phyloP scores from a whole-genome alignment of 2,888 invertebrate species.

The Standfussiana lucernea region DNA sequence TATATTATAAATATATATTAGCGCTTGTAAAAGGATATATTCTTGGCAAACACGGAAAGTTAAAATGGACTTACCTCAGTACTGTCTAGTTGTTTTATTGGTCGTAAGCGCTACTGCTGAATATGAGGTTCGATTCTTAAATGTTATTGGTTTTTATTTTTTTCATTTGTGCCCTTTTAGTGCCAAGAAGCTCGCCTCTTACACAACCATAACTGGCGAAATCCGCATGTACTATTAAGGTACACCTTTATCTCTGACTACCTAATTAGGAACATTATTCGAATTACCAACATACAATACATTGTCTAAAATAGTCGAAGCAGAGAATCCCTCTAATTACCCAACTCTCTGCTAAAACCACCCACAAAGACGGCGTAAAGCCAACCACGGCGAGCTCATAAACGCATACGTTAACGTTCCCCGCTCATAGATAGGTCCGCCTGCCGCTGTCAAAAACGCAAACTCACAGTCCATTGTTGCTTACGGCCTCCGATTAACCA shows the following conservation, averaged over 20 bases:
- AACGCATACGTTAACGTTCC: slow-evolving; percentile 62
- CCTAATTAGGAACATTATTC: slow-evolving; percentile 10
- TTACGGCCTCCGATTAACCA: slow-evolving; percentile 73
- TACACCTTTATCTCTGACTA: neutral
- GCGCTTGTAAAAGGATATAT: neutral
- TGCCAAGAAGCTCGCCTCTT: neutral
- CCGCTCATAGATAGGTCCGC: slow-evolving; percentile 45
- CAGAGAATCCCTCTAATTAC: slow-evolving; percentile 47
- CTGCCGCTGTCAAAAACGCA: slow-evolving; percentile 60
- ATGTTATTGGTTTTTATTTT: neutral
- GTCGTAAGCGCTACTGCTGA: neutral
- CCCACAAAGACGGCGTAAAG: slow-evolving; percentile 43
- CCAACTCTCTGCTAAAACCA: slow-evolving; percentile 29
- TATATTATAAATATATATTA: no score
- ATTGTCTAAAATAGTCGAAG: slow-evolving; percentile 40
- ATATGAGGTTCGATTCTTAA: neutral
- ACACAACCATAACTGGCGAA: neutral
- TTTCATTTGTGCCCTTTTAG: neutral
- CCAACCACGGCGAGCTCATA: slow-evolving; percentile 49
- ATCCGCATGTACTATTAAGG: neutral
- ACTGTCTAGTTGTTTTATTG: neutral
- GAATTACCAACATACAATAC: slow-evolving; percentile 21
- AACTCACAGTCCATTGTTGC: slow-evolving; percentile 68
- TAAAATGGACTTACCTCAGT: neutral
- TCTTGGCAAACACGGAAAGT: neutral